Percentiles rank a stretch among this genome's conserved stretches.
Conservation (phyloP, 2,888 invertebrate species). For the Eilema depressum region DNA sequence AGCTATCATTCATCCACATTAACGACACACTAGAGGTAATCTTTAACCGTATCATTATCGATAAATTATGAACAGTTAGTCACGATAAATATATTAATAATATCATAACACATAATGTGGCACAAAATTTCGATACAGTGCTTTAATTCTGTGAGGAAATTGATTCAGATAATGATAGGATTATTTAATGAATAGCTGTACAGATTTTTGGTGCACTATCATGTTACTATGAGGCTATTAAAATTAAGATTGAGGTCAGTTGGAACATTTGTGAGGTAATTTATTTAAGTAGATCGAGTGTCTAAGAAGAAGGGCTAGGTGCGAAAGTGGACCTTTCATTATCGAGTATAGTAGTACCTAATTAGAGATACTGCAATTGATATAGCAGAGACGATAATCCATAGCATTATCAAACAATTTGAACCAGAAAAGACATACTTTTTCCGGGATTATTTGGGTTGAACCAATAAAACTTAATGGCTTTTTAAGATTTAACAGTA, state of each 20-base stretch:
- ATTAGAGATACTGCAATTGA: constrained; percentile 18
- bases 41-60: constrained; percentile 38
- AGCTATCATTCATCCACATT: constrained; percentile 30
- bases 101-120: constrained; percentile 40
- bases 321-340: constrained; percentile 14
- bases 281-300: constrained; percentile 26
- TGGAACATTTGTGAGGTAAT: constrained; percentile 39
- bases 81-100: constrained; percentile 43
- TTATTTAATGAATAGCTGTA: constrained; percentile 37
- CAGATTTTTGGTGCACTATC: constrained; percentile 27
- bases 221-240: constrained; percentile 30
- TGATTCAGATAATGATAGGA: constrained; percentile 47
- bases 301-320: constrained; percentile 34
- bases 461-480: background rate
- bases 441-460: background rate
- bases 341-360: constrained; percentile 7
- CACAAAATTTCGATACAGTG: constrained; percentile 37
- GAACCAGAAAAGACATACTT: background rate
- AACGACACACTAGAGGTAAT: constrained; percentile 29
- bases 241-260: constrained; percentile 41
- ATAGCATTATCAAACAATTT: background rate
- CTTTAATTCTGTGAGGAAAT: constrained; percentile 43
- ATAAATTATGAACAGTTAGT: constrained; percentile 46
- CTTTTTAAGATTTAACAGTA: background rate
- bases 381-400: background rate